Base-by-base conservation (phyloP, 2,888 invertebrate species). In the Asteroscopus sphinx region DNA sequence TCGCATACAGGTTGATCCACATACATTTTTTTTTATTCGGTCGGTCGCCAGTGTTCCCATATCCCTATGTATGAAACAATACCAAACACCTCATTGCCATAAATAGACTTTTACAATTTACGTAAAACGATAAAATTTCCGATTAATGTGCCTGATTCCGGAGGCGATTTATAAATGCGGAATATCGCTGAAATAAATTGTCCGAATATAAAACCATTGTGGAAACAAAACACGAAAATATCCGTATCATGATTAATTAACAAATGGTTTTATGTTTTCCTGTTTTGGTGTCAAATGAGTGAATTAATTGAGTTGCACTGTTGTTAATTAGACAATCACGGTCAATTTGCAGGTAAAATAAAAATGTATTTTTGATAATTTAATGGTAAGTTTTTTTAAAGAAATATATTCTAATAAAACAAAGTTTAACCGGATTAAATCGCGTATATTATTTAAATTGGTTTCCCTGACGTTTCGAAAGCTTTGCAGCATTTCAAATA, bases 241-340 rank as follows among this genome's bases (percentile, higher is more conserved):
- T 49, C 67, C 26, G 62, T 35, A 15, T 36, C 41, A 44, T 60
- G 51, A 74, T 70, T 72, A 74, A 72, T 72, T 57, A 57, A 58
- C 49, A 58, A n/a, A 35, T 32, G 56, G 7, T 56, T 46, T 56
- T 59, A 57, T n/a, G n/a, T n/a, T 70, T 55, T 71, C 54, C 71
- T 41, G 57, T 21, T 57, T 40, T 41, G 48, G 17, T 48, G 16
- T 41, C 49, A 36, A 47, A 35, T 53, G 37, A 30, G 42, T 42
- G 26, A 59, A 59, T 62, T 59, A 66, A 70, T 70, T 51, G 36
- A 44, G 40, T 40, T 21, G 7, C 30, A 13, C 35, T 40, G 25
- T 28, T 61, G 35, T 32, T 42, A 37, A 5, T 47, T 33, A 59
- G 46, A 47, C 52, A 35, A 15, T 30, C 15, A 37, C 8, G 42